Conservation (phyloP, 1,140 invertebrate genomes). For the Chironomus striatipennis region DNA sequence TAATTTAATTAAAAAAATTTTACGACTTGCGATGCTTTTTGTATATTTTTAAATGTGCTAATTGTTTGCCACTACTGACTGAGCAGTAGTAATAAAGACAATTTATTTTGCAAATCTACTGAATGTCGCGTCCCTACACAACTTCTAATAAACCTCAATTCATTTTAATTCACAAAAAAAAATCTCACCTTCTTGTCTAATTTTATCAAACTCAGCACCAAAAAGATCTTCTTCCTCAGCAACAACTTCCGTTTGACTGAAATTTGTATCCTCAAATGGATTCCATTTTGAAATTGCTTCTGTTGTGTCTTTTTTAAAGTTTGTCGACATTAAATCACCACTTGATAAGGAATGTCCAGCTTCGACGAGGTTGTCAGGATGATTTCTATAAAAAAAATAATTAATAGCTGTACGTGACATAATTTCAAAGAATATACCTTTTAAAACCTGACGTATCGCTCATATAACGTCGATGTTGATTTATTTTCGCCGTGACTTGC, state of each 20-base stretch:
- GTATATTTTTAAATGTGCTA: too few relatives aligned
- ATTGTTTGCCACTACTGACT: too few relatives aligned
- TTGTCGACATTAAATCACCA: conserved; percentile 11
- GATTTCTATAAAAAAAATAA: conserved; percentile 37
- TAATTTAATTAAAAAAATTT: too few relatives aligned
- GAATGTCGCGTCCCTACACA: too few relatives aligned
- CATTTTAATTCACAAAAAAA: not conserved
- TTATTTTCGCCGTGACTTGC: conserved; percentile 34
- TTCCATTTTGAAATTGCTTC: conserved; percentile 60
- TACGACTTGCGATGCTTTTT: too few relatives aligned
- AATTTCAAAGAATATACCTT: conserved; percentile 48
- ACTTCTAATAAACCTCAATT: too few relatives aligned
- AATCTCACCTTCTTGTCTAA: conserved; percentile 57
- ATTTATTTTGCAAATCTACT: too few relatives aligned
- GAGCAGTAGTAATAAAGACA: too few relatives aligned
- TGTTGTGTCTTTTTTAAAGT: conserved; percentile 5
- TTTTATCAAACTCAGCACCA: conserved; percentile 79
- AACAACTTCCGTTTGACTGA: conserved; percentile 45
- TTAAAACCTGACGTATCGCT: conserved; percentile 82
- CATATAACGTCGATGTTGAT: conserved; percentile 67
- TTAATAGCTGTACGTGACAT: conserved; percentile 39
- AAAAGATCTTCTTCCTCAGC: conserved; percentile 78
- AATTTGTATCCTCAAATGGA: conserved; percentile 70
- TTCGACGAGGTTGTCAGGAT: not conserved
- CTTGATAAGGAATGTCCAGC: conserved; percentile 19